Evolutionary conservation across 1,140 invertebrate genomes (phyloP), one percentile per base, ranked within the genome.

Genomic region (Neodiprion pinetum): DNA sequence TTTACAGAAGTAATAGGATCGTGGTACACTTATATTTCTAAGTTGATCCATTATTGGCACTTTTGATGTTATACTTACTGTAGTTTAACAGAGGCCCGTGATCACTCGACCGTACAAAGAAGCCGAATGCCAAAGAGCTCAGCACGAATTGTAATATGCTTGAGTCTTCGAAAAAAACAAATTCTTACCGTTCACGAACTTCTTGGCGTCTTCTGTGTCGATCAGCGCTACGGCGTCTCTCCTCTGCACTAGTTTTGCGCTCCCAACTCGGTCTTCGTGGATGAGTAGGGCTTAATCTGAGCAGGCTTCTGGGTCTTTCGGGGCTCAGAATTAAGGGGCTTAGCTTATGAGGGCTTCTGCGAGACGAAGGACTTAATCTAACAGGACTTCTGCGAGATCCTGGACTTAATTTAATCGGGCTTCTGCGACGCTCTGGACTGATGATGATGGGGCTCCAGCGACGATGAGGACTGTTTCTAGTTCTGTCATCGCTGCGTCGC

Each of bases 101-200:
- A 40, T 40, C 28, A 40, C 28, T 40, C 28, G 4, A 40, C 28
- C 5, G 28, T 40, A 40, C 28, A 40, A 40, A 40, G 28, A 40
- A 40, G 28, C 1, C 28, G 28, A 40, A 40, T 40, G 5, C 28
- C 28, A 40, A 3, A 40, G 2, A 40, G 28, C 28, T 3, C 28
- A 40, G 28, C 28, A 40, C 28, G 5, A 40, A 40, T 40, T 40
- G 28, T 40, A 40, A 40, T 40, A 5, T 2, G 5, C 28, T 40
- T 40, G 28, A 40, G 28, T 40, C 28, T 40, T 40, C 28, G 28
- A 40, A 3, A 69, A 21, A 7, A 69, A 14, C 53, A 28, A 40
- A 49, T 65, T 48, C 79, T 88, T 79, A 88, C 87, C 87, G 86
- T 81, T 86, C 85, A n/a, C 80, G 77, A 53, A 77, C 66, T 48